phyloP scores from a whole-genome alignment of 1,140 invertebrate genomes.

The Drosophila santomea region DNA sequence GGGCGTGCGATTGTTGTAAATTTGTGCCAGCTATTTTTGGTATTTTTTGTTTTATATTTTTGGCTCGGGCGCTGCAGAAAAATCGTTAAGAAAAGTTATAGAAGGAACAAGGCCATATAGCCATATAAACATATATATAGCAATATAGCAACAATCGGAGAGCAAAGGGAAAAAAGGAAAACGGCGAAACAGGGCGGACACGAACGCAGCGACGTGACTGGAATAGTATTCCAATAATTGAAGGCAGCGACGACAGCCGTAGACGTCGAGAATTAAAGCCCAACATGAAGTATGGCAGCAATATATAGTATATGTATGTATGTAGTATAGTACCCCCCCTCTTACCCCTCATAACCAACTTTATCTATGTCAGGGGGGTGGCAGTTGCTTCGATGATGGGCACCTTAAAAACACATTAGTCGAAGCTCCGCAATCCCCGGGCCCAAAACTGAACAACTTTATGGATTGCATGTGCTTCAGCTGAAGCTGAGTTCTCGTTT shows the following conservation, averaged over 20 bases:
- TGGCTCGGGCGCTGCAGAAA: slow-evolving; percentile 17
- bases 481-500: slow-evolving; percentile 7
- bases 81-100: slow-evolving; percentile 43
- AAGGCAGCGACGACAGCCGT: slow-evolving; percentile 58
- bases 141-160: slow-evolving; percentile 17
- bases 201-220: slow-evolving; percentile 69
- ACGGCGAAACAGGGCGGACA: slow-evolving; percentile 47
- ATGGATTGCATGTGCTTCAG: slow-evolving; percentile 64
- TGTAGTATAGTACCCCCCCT: no score
- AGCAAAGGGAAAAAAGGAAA: slow-evolving; percentile 18
- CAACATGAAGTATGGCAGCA: slow-evolving; percentile 64
- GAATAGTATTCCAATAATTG: slow-evolving; percentile 75
- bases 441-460: slow-evolving; percentile 34
- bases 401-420: slow-evolving; percentile 66
- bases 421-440: slow-evolving; percentile 10
- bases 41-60: slow-evolving; percentile 45
- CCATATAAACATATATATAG: slow-evolving; percentile 13
- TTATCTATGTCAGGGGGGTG: slow-evolving; percentile 17
- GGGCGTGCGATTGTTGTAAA: slow-evolving; percentile 47
- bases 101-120: slow-evolving; percentile 17
- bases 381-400: not conserved
- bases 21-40: slow-evolving; percentile 41
- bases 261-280: slow-evolving; percentile 74
- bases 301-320: not conserved
- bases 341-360: no score